These are phyloP conservation scores for Cyanocitta stelleri DNA, from an alignment of 2,113 vertebrate genomes.

Conservation along the genomic window DNA sequence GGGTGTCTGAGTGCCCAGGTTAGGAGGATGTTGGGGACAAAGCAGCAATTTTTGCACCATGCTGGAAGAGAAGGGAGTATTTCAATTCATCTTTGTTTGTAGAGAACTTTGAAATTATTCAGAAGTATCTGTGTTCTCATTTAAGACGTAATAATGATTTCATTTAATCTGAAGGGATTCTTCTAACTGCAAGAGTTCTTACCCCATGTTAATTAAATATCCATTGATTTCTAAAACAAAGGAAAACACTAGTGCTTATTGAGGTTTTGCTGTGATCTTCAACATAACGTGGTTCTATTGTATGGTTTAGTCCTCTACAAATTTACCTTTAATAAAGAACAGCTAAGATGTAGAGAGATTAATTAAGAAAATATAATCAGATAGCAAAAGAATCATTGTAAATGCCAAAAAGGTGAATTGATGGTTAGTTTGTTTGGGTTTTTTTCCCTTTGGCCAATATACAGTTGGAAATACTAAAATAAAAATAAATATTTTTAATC, in stretches of 20 bases:
- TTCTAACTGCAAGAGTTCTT: not conserved
- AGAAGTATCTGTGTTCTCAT: not conserved
- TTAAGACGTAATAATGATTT: not conserved
- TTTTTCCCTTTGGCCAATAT: not conserved
- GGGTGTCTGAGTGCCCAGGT: not conserved
- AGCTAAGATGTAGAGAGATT: not conserved
- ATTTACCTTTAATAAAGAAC: slow-evolving; percentile 15
- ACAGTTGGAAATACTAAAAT: not conserved
- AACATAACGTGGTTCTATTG: not conserved
- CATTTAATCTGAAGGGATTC: not conserved
- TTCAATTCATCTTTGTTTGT: not conserved
- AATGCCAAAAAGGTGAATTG: not conserved
- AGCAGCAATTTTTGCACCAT: not conserved
- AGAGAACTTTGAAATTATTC: not conserved
- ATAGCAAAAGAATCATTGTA: not conserved
- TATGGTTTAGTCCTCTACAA: not conserved
- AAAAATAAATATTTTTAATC: not conserved
- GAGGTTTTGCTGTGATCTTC: slow-evolving; percentile 20
- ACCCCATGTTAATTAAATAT: slow-evolving; percentile 11
- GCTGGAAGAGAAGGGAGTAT: not conserved
- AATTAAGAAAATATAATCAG: slow-evolving; percentile 8
- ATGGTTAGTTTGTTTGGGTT: not conserved
- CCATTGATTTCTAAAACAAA: slow-evolving; percentile 30
- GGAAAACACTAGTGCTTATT: not conserved
- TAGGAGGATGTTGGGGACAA: not conserved